phyloP scores from a whole-genome alignment of 2,113 vertebrate species.

The Hyla sarda region DNA sequence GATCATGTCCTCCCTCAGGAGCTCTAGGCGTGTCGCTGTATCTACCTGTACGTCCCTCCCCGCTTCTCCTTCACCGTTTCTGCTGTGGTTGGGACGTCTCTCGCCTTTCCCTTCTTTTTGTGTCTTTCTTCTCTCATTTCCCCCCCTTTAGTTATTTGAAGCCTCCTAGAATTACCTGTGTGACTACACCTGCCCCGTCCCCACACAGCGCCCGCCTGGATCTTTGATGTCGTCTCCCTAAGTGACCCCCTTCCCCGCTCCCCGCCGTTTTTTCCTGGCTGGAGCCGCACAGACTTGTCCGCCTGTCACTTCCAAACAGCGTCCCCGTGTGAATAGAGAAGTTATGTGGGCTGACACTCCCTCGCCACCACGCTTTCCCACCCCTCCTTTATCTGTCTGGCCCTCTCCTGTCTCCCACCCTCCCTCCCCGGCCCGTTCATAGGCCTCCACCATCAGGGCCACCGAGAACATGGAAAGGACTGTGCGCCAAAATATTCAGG shows the following conservation, averaged over 20 bases:
- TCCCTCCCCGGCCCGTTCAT: not conserved
- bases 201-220: not conserved
- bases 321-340: constrained; percentile 51
- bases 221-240: constrained; percentile 54
- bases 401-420: not conserved
- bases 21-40: constrained; percentile 14
- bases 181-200: not conserved
- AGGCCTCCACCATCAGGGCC: not conserved
- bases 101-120: not conserved
- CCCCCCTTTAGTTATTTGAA: not conserved
- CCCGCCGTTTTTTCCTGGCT: not conserved
- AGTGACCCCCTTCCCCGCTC: not conserved
- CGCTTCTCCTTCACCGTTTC: not conserved
- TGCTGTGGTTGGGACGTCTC: not conserved
- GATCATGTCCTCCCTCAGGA: constrained; percentile 18
- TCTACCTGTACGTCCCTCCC: constrained; percentile 50
- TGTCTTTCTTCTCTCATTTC: constrained; percentile 11
- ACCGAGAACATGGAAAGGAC: not conserved
- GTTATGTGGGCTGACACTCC: constrained; percentile 54
- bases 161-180: not conserved
- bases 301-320: constrained; percentile 32
- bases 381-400: constrained; percentile 30
- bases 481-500: not conserved
- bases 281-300: constrained; percentile 53
- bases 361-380: constrained; percentile 33